Percentiles rank a stretch among this genome's conserved stretches.
Evolutionary conservation across 1,140 invertebrate genomes (phyloP).

Genomic region (Drosophila auraria): DNA sequence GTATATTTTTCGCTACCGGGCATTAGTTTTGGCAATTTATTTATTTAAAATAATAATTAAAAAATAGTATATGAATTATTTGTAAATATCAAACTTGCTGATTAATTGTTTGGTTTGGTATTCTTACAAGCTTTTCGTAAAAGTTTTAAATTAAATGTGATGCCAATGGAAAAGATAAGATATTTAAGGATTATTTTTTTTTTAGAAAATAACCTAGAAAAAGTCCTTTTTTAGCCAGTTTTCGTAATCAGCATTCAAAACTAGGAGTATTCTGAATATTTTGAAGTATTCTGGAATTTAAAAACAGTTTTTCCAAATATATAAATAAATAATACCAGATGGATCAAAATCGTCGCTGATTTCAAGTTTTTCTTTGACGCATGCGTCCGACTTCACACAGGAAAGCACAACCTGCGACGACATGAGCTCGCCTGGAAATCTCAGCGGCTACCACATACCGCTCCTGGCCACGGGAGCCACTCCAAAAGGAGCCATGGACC

Average conservation of each 20-base stretch:
- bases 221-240: too few relatives aligned
- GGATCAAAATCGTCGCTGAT: neutral
- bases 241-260: too few relatives aligned
- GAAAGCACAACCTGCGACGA: neutral
- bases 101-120: neutral
- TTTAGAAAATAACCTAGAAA: too few relatives aligned
- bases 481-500: neutral
- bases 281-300: too few relatives aligned
- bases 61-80: neutral
- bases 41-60: neutral
- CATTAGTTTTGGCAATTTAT: too few relatives aligned
- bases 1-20: too few relatives aligned
- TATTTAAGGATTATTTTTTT: too few relatives aligned
- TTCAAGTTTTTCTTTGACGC: neutral
- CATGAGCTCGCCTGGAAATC: slow-evolving; percentile 35
- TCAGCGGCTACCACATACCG: slow-evolving; percentile 48
- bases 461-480: slow-evolving; percentile 3
- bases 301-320: too few relatives aligned
- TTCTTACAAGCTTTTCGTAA: too few relatives aligned
- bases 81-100: neutral
- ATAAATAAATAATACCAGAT: neutral
- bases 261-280: too few relatives aligned
- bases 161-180: too few relatives aligned
- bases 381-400: neutral
- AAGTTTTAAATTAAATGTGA: too few relatives aligned